phyloP scores from a whole-genome alignment of 2,797 vertebrate genomes.

The Lerista edwardsae region DNA sequence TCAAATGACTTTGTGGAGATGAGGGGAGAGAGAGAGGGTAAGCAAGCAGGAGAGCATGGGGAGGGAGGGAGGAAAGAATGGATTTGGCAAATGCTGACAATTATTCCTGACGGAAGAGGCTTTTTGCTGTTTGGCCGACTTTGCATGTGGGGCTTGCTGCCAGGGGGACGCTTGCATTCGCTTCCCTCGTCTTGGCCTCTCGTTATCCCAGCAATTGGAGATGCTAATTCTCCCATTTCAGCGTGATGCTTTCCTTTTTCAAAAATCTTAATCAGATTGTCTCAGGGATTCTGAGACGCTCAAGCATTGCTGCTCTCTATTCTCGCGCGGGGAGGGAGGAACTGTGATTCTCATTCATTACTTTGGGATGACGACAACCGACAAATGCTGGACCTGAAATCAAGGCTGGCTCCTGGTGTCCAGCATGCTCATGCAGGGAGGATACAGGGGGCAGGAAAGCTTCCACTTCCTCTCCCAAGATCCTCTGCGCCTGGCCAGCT shows the following conservation, averaged over 20 bases:
- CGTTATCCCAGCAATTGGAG: neutral
- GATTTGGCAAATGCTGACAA: neutral
- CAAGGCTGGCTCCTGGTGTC: neutral
- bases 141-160: neutral
- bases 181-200: neutral
- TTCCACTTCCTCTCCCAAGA: no score
- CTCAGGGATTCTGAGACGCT: neutral
- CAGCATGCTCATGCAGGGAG: neutral
- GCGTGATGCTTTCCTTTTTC: neutral
- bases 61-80: neutral
- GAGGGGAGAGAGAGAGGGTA: neutral
- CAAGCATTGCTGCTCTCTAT: neutral
- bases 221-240: constrained; percentile 6
- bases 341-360: neutral
- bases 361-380: neutral
- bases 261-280: constrained; percentile 2
- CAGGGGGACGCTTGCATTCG: neutral
- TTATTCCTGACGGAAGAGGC: neutral
- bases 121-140: neutral
- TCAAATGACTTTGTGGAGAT: constrained; percentile 47
- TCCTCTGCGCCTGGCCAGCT: no score
- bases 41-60: neutral
- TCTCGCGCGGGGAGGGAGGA: no score
- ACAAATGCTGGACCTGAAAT: neutral
- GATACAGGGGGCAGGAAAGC: no score